These are phyloP conservation scores for Hystrix brachyura DNA, from an alignment of 2,113 vertebrate genomes.

Conservation along the genomic window DNA sequence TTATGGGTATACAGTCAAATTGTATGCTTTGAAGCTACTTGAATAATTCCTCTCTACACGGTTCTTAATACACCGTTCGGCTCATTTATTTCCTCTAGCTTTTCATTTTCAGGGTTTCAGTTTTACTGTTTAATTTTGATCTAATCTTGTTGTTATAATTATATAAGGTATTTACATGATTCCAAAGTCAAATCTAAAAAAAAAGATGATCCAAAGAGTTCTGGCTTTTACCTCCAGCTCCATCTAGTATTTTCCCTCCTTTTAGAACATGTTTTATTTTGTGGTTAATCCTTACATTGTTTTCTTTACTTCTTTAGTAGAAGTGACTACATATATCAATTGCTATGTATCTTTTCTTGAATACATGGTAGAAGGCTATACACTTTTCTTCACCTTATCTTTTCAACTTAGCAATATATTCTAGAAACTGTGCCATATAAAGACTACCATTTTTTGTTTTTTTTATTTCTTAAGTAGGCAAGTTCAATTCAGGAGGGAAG, in stretches of 20 bases:
- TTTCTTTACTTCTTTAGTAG: background rate
- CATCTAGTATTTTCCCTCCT: background rate
- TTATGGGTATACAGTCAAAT: background rate
- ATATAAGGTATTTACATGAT: background rate
- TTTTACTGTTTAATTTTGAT: background rate
- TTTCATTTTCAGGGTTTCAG: background rate
- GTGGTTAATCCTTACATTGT: background rate
- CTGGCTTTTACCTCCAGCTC: background rate
- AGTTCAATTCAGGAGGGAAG: background rate
- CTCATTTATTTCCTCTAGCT: background rate
- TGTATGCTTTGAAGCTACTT: background rate
- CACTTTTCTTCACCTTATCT: background rate
- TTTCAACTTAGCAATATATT: background rate
- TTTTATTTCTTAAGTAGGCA: background rate
- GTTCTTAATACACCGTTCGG: background rate
- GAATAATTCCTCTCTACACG: background rate
- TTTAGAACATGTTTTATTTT: background rate
- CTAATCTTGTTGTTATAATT: background rate
- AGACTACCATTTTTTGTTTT: background rate
- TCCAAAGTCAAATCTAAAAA: background rate
- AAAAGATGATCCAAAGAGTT: background rate
- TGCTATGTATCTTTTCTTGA: background rate
- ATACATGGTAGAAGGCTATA: background rate
- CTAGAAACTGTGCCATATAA: background rate
- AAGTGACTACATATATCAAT: background rate